A percentile compares a stretch with the other conserved stretches of the same genome.
Conservation (phyloP, 2,113 vertebrate genomes). For the Montifringilla adamsi region DNA sequence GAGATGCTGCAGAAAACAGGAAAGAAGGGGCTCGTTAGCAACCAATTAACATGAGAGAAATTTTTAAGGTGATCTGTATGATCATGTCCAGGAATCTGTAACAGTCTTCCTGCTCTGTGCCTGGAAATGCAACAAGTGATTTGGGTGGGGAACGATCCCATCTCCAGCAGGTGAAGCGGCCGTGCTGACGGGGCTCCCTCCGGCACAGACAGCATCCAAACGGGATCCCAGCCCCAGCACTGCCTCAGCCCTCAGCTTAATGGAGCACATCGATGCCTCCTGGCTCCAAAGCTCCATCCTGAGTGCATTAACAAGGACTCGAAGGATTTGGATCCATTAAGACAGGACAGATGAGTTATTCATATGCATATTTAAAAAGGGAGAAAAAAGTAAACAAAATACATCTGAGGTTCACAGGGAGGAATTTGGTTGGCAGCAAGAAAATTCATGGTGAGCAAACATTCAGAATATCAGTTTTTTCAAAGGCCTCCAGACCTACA, state of each 20-base stretch:
- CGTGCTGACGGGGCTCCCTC: fast-evolving
- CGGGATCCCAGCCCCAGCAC: neutral
- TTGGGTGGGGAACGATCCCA: neutral
- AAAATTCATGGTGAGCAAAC: neutral
- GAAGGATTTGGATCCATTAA: neutral
- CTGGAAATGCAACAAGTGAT: neutral
- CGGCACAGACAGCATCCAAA: no score
- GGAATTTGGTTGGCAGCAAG: neutral
- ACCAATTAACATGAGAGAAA: neutral
- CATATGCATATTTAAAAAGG: neutral
- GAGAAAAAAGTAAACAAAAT: neutral
- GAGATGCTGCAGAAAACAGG: constrained; percentile 80
- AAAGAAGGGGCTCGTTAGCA: neutral
- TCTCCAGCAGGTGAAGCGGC: neutral
- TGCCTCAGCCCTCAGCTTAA: neutral
- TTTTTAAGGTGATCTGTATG: fast-evolving
- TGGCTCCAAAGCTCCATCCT: neutral
- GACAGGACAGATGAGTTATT: neutral
- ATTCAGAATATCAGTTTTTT: neutral
- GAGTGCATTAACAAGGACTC: neutral
- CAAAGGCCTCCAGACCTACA: neutral
- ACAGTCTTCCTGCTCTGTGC: neutral
- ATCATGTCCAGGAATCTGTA: neutral
- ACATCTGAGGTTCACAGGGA: neutral
- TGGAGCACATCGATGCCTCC: neutral